A percentile compares a stretch with the other conserved stretches of the same genome.
Evolutionary conservation across 2,113 vertebrate genomes (phyloP).

Genomic region (Proterorhinus semilunaris): DNA sequence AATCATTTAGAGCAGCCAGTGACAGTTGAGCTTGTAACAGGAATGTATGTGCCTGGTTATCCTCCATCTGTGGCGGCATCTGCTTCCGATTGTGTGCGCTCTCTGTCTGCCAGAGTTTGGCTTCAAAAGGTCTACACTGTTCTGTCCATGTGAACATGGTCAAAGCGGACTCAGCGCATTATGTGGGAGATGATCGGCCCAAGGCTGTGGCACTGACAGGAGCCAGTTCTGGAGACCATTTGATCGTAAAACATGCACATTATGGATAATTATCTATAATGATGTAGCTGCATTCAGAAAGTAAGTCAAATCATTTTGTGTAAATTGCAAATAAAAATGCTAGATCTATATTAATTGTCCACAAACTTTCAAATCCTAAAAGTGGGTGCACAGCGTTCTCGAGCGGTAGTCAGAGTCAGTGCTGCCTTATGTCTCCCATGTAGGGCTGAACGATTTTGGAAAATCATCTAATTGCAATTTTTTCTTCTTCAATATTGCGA

Average conservation of each 20-base stretch:
- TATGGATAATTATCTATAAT: too few species aligned
- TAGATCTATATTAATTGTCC: constrained; percentile 10
- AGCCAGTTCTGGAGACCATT: background rate
- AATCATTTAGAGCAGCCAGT: constrained; percentile 53
- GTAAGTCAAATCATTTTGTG: too few species aligned
- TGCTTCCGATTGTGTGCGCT: constrained; percentile 65
- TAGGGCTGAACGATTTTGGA: too few species aligned
- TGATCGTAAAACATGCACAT: background rate
- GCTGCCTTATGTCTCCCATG: constrained; percentile 27
- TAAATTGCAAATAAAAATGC: constrained; percentile 14
- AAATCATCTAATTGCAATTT: too few species aligned
- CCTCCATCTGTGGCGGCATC: constrained; percentile 72
- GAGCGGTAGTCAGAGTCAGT: constrained; percentile 51
- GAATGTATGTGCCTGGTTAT: constrained; percentile 64
- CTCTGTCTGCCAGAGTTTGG: constrained; percentile 48
- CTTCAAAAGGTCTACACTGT: constrained; percentile 46
- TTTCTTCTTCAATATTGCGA: too few species aligned
- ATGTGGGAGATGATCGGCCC: background rate
- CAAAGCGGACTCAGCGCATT: constrained; percentile 13
- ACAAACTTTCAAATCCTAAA: constrained; percentile 12
- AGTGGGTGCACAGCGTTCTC: constrained; percentile 39
- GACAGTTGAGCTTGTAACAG: constrained; percentile 60
- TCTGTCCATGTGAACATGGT: constrained; percentile 47
- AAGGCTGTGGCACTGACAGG: background rate
- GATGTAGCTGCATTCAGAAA: too few species aligned